Percentiles rank a stretch among this genome's conserved stretches.
Conservation (phyloP, 2,888 invertebrate genomes). For the Globia sparganii region DNA sequence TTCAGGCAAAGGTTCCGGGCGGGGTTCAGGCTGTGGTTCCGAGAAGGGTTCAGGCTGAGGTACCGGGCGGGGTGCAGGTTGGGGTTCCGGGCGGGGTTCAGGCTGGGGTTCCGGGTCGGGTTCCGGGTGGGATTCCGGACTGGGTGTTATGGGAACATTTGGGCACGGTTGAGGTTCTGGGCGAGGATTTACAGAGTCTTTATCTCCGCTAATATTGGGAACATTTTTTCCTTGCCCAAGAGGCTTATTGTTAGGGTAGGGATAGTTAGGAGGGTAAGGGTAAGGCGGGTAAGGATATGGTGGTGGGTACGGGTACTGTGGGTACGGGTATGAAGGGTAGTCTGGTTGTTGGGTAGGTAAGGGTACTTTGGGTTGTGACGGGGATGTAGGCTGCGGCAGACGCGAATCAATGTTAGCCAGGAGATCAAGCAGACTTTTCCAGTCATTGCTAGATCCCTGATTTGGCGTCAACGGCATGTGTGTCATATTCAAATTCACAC, state of each 20-base stretch:
- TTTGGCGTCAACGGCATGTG: slow-evolving; percentile 24
- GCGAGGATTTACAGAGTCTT: neutral
- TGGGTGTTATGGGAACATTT: neutral
- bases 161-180: neutral
- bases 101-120: neutral
- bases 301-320: slow-evolving; percentile 40
- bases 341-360: slow-evolving; percentile 12
- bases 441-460: slow-evolving; percentile 16
- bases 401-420: slow-evolving; percentile 36
- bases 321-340: slow-evolving; percentile 26
- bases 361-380: neutral
- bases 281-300: slow-evolving; percentile 32
- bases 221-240: neutral
- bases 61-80: neutral
- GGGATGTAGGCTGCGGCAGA: slow-evolving; percentile 8
- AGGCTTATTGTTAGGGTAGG: neutral
- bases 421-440: slow-evolving; percentile 22
- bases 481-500: slow-evolving; percentile 31
- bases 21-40: neutral
- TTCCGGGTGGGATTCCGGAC: neutral
- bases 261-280: slow-evolving; percentile 14
- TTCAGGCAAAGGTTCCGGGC: accelerated
- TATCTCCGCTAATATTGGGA: neutral
- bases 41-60: neutral
- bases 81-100: neutral